A percentile compares a stretch with the other conserved stretches of the same genome.
phyloP scores from a whole-genome alignment of 2,113 vertebrate species.

The Rattus norvegicus region DNA sequence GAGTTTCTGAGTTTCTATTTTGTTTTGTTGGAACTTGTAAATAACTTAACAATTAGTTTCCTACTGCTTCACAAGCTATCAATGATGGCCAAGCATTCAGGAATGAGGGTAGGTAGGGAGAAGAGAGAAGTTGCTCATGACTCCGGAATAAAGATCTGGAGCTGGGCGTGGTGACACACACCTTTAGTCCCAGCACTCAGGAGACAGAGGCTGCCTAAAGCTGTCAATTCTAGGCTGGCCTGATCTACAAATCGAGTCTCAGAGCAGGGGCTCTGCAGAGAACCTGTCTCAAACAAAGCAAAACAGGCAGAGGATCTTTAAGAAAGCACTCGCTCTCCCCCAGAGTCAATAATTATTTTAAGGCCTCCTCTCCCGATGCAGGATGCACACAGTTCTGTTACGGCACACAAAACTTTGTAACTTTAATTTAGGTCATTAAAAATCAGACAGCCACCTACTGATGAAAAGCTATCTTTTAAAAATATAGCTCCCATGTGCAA shows the following conservation, averaged over 20 bases:
- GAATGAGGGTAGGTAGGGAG: background rate
- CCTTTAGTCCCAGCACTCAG: background rate
- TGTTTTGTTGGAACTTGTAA: background rate
- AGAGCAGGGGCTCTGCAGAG: background rate
- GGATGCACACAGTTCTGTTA: conserved; percentile 17
- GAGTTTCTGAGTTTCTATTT: background rate
- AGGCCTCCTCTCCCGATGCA: background rate
- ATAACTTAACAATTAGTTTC: background rate
- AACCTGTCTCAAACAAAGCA: background rate
- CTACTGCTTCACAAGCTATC: conserved; percentile 24
- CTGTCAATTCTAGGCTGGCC: background rate
- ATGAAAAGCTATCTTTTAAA: conserved; percentile 42
- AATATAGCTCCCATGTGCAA: background rate
- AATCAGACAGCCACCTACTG: conserved; percentile 1
- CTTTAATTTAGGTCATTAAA: conserved; percentile 43
- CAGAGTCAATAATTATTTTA: background rate
- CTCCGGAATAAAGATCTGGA: background rate
- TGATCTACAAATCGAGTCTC: background rate
- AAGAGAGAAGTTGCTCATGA: background rate
- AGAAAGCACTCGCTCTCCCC: background rate
- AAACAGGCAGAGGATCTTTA: background rate
- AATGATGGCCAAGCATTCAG: background rate
- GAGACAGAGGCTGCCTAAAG: background rate
- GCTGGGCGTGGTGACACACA: background rate
- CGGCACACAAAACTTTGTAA: background rate